Evolutionary conservation across 1,140 invertebrate genomes (phyloP), one percentile per base, ranked within the genome.

Genomic region (Asbolus verrucosus): DNA sequence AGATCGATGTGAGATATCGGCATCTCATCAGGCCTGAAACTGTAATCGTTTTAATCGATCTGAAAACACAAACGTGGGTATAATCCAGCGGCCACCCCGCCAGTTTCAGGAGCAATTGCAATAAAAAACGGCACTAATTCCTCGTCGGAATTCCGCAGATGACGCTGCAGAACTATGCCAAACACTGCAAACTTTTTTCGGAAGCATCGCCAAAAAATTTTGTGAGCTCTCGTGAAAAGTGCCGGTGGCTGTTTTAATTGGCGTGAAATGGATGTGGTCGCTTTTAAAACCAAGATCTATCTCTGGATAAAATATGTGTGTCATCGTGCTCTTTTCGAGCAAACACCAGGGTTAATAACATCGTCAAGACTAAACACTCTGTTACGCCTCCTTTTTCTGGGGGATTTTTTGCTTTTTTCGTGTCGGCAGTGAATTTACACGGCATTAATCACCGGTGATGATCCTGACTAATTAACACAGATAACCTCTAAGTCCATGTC

Each of bases 211-310:
- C 46, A 54, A 54, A 54, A 36, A 54, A 54, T 27, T 27, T 54
- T 21, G 11, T 27, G 14, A 9, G 21, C 46, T n/a, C 8, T 27
- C 60, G 31, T 33, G 31, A 62, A 63, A 63, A 63, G 27, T 63
- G 16, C 33, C 30, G 36, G 18, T 15, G 21, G 39, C 59, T 41
- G 59, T 63, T 63, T 63, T 69, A 69, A 69, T 69, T 69, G 38
- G 59, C 67, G 59, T 69, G 60, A 69, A 69, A 69, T 69, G 67
- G 63, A 69, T 63, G 41, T 33, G 39, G 41, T 21, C 38, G 21
- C 3, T 14, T 54, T 54, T 54, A 24, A 46, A 54, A 54, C 19
- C 11, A 6, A 14, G 11, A 24, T 54, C 46, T 54, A 54, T 54
- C 19, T 54, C 14, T 54, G 46, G 46, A 27, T 27, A 14, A 13